Conservation (phyloP, 2,888 invertebrate genomes). For the Cyrtodaria siliqua region DNA sequence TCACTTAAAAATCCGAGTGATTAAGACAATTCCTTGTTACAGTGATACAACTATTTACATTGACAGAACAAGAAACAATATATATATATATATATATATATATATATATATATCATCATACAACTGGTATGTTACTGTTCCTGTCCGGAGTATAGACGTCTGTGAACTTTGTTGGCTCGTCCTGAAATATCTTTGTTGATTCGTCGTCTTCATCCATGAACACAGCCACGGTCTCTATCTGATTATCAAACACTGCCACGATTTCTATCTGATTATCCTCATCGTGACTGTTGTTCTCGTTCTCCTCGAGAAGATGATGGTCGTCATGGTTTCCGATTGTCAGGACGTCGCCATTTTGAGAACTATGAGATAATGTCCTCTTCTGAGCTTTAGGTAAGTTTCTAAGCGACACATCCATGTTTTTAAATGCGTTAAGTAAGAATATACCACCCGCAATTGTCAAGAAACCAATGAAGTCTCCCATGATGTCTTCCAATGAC, state of each 20-base stretch:
- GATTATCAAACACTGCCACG: too few relatives aligned
- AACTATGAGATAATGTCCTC: constrained; percentile 55
- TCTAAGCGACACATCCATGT: constrained; percentile 90
- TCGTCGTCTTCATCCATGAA: too few relatives aligned
- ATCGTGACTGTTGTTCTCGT: constrained; percentile 58
- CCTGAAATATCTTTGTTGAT: constrained; percentile 25
- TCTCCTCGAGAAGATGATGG: constrained; percentile 57
- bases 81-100: too few relatives aligned
- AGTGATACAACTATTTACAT: too few relatives aligned
- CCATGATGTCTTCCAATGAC: constrained; percentile 91
- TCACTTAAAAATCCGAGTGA: too few relatives aligned
- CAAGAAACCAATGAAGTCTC: constrained; percentile 94
- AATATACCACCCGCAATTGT: constrained; percentile 95
- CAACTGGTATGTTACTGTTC: constrained; percentile 28
- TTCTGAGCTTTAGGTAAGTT: constrained; percentile 77
- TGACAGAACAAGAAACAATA: too few relatives aligned
- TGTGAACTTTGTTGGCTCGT: constrained; percentile 24
- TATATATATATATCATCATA: constrained; percentile 4
- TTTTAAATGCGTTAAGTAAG: constrained; percentile 95
- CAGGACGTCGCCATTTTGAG: constrained; percentile 63
- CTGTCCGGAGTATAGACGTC: constrained; percentile 23
- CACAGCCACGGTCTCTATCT: too few relatives aligned
- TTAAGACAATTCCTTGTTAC: too few relatives aligned
- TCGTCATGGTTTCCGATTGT: constrained; percentile 54
- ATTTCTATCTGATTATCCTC: constrained; percentile 47